Conservation (phyloP, 2,113 vertebrate genomes). For the Jacana jacana region DNA sequence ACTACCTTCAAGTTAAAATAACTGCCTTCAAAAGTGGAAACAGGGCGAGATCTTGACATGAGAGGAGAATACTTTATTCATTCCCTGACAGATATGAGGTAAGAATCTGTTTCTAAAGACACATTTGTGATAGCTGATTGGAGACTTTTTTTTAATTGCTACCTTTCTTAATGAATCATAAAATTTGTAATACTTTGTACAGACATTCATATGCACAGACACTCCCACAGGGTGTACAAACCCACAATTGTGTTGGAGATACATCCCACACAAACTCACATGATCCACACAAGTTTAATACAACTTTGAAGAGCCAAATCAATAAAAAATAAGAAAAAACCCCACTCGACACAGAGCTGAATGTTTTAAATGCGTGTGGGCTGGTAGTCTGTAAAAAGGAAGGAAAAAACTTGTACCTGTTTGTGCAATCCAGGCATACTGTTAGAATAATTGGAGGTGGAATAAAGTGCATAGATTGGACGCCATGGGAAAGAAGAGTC, state of each 20-base stretch:
- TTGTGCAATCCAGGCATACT: fast-evolving
- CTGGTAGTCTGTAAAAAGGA: neutral
- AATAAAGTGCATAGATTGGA: fast-evolving
- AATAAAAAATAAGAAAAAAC: neutral
- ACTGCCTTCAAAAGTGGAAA: neutral
- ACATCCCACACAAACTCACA: neutral
- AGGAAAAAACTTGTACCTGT: neutral
- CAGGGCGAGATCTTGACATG: fast-evolving
- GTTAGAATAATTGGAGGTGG: fast-evolving
- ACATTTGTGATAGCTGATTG: neutral
- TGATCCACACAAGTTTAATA: neutral
- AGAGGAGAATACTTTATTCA: neutral
- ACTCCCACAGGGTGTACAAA: neutral
- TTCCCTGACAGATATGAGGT: neutral
- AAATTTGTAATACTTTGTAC: neutral
- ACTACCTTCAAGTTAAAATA: neutral
- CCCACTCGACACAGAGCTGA: neutral
- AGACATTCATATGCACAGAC: fast-evolving
- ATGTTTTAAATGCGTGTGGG: neutral
- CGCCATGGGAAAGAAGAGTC: neutral
- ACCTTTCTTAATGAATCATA: neutral
- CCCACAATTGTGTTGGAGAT: neutral
- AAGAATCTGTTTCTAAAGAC: neutral
- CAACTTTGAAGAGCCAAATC: neutral
- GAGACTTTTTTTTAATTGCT: neutral